Conservation (phyloP, 2,113 vertebrate species). For the Columbina picui region DNA sequence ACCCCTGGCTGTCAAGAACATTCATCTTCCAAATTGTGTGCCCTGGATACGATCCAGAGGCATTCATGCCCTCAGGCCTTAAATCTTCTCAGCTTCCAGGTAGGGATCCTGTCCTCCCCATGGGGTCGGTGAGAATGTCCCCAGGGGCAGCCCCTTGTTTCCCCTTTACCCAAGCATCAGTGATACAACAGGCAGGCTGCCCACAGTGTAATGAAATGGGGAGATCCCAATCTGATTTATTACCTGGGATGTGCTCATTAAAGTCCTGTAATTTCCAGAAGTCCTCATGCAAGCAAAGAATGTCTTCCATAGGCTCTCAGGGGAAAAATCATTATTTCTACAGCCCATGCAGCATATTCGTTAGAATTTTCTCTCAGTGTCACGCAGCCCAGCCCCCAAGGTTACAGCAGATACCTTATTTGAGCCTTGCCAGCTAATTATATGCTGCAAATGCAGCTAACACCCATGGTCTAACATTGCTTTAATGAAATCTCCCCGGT, state of each 20-base stretch:
- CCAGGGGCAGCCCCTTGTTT: neutral
- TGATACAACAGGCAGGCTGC: neutral
- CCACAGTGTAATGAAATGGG: fast-evolving
- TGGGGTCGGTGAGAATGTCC: neutral
- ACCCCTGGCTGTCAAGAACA: neutral
- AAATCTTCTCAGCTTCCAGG: neutral
- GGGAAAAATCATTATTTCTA: neutral
- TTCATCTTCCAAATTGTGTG: fast-evolving
- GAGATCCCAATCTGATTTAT: neutral
- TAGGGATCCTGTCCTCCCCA: neutral
- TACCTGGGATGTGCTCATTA: neutral
- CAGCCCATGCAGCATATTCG: neutral
- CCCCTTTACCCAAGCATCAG: neutral
- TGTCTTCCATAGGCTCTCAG: neutral
- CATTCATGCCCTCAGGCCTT: neutral
- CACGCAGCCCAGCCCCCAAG: neutral
- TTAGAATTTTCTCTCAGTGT: neutral
- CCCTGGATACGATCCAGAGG: neutral
- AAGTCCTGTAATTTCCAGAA: neutral
- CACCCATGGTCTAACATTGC: neutral
- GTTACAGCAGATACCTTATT: slow-evolving; percentile 1
- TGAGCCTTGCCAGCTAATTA: slow-evolving; percentile 1
- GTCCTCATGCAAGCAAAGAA: neutral
- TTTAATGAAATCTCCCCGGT: slow-evolving; percentile 10
- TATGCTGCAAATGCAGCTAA: neutral